Evolutionary conservation across 2,113 vertebrate species (phyloP), one percentile per base, ranked within the genome.

Genomic region (Oriolus oriolus): DNA sequence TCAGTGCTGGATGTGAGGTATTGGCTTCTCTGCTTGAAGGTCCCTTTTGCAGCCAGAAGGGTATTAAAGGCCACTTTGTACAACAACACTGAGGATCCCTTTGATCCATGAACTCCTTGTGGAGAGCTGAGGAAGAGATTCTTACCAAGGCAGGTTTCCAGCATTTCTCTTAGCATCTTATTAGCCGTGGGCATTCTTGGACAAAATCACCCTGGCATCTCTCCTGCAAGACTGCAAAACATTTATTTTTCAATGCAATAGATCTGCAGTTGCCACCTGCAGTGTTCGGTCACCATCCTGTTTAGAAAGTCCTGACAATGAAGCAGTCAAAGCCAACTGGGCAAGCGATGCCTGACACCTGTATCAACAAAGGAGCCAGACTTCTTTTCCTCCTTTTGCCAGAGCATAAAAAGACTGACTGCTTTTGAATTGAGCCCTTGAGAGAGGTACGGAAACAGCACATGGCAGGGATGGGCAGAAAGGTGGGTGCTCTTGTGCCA

Each of bases 321-420:
- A 45, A 13, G 30, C 61, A 20, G 28, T 45, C 0, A 19, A 52
- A 65, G 24, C 39, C 52, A 42, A 16, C 22, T 9, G 35, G 15
- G 44, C 6, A 35, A 75, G 20, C 23, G 53, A 10, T 76, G 19
- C 37, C 49, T 77, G 49, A 73, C 49, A 56, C 11, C 14, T 84
- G 33, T 35, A 49, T 19, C 49, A 63, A 10, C 49, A 13, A 14
- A 69, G 45, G 41, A 82, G 7, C 10, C 27, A 66, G 54, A 16
- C 6, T 31, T 30, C 7, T n/a, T 59, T 63, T 17, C 7, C 5
- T 18, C 6, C 0, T 12, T 41, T 11, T 56, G 0, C 14, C 5
- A 50, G 44, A 68, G 7, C 52, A 13, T 23, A n/a, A 57, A 53
- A 47, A 26, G n/a, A 35, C 22, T 57, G 56, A 24, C 22, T 3